Evolutionary conservation across 2,113 vertebrate species (phyloP).

Genomic region (Cynopterus brachyotis): DNA sequence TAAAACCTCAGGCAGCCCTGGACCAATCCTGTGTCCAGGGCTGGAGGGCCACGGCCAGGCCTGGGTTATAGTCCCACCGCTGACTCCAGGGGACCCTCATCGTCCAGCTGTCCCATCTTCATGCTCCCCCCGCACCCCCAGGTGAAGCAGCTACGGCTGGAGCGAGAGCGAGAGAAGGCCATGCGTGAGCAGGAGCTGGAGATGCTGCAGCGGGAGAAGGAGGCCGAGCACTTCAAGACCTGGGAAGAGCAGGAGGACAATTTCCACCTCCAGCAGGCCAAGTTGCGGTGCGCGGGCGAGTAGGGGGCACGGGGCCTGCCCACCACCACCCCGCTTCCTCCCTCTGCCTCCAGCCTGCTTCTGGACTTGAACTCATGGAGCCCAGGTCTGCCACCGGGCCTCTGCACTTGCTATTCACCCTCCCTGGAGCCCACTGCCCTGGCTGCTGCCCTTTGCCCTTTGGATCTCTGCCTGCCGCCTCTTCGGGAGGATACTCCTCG

Average conservation of each 20-base stretch:
- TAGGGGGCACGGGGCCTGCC: neutral
- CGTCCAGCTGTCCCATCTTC: rapidly evolving
- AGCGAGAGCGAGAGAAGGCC: conserved; percentile 96
- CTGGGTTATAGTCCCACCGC: too few relatives aligned
- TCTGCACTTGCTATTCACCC: neutral
- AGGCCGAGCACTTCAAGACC: conserved; percentile 98
- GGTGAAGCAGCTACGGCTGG: conserved; percentile 97
- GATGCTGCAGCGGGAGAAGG: conserved; percentile 98
- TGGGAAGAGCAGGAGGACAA: conserved; percentile 99
- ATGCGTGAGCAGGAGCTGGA: conserved; percentile 98
- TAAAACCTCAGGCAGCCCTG: rapidly evolving
- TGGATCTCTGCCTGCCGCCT: neutral
- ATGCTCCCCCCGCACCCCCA: neutral
- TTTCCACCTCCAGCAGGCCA: conserved; percentile 98
- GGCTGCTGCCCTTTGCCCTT: neutral
- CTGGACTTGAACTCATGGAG: rapidly evolving
- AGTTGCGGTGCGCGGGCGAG: conserved; percentile 87
- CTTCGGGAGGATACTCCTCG: neutral
- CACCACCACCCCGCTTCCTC: rapidly evolving
- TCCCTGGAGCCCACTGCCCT: neutral
- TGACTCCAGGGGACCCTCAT: too few relatives aligned
- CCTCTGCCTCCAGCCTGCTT: neutral
- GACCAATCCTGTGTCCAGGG: rapidly evolving
- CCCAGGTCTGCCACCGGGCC: neutral
- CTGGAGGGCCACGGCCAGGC: neutral